phyloP scores from a whole-genome alignment of 1,140 invertebrate species.

The Mylabris phalerata region DNA sequence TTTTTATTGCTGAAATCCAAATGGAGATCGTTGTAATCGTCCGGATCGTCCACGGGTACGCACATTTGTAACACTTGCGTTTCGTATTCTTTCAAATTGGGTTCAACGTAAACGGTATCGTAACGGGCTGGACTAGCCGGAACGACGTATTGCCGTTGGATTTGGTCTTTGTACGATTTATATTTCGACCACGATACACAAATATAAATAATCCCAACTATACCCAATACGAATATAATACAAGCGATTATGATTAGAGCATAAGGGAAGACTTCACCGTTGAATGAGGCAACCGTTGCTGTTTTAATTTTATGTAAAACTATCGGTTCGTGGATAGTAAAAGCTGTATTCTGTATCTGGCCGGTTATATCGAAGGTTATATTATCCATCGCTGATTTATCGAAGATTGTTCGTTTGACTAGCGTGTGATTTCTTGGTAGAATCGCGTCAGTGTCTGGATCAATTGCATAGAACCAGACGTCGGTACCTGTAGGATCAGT shows the following conservation, averaged over 20 bases:
- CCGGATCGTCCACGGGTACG: slow-evolving; percentile 70
- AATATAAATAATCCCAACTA: slow-evolving; percentile 83
- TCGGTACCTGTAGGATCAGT: slow-evolving; percentile 70
- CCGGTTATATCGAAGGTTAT: slow-evolving; percentile 60
- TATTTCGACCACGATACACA: slow-evolving; percentile 90
- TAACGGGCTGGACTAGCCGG: slow-evolving; percentile 55
- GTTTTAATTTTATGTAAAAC: slow-evolving; percentile 44
- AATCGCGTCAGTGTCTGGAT: slow-evolving; percentile 70
- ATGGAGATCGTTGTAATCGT: slow-evolving; percentile 69
- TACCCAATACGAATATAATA: slow-evolving; percentile 76
- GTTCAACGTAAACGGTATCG: slow-evolving; percentile 71
- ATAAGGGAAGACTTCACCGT: slow-evolving; percentile 73
- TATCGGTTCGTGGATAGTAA: slow-evolving; percentile 62
- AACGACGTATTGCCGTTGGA: slow-evolving; percentile 64
- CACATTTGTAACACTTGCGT: slow-evolving; percentile 87
- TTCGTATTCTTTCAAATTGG: slow-evolving; percentile 76
- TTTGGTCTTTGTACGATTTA: slow-evolving; percentile 71
- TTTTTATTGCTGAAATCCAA: slow-evolving; percentile 82
- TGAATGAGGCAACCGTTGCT: slow-evolving; percentile 54
- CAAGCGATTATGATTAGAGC: slow-evolving; percentile 80
- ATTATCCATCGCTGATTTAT: slow-evolving; percentile 52
- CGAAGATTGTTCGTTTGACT: slow-evolving; percentile 56
- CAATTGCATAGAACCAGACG: slow-evolving; percentile 79
- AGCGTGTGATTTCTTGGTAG: slow-evolving; percentile 61
- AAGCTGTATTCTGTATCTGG: slow-evolving; percentile 56